Percentiles rank a stretch among this genome's conserved stretches.
phyloP scores from a whole-genome alignment of 2,113 vertebrate genomes.

The Clinocottus analis region DNA sequence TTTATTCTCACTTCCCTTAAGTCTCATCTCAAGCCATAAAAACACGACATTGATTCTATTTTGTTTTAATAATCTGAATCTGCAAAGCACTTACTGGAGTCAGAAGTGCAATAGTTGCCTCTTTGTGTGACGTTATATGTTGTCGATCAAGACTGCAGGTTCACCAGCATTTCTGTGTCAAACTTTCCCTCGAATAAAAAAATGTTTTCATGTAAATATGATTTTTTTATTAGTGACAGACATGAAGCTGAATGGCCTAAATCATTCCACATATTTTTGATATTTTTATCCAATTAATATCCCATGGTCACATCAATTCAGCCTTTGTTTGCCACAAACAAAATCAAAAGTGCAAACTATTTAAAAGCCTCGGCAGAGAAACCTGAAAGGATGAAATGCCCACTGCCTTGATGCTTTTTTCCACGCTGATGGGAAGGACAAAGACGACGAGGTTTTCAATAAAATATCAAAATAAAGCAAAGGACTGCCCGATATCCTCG shows the following conservation, averaged over 20 bases:
- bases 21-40: background rate
- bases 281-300: conserved; percentile 53
- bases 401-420: conserved; percentile 21
- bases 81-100: background rate
- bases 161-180: background rate
- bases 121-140: background rate
- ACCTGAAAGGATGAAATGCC: conserved; percentile 29
- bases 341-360: conserved; percentile 20
- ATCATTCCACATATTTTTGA: conserved; percentile 19
- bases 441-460: conserved; percentile 54
- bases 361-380: conserved; percentile 25
- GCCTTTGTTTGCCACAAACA: conserved; percentile 7
- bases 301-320: conserved; percentile 46
- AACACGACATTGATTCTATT: background rate
- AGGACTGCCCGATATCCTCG: background rate
- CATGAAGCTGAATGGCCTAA: background rate
- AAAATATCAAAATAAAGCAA: conserved; percentile 15
- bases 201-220: background rate
- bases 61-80: background rate
- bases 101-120: background rate
- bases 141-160: background rate
- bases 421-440: background rate
- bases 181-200: conserved; percentile 7
- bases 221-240: conserved; percentile 6
- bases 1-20: background rate